These are phyloP conservation scores for Sarcophaga peregrina DNA, from an alignment of 1,140 invertebrate species.

Conservation along the genomic window DNA sequence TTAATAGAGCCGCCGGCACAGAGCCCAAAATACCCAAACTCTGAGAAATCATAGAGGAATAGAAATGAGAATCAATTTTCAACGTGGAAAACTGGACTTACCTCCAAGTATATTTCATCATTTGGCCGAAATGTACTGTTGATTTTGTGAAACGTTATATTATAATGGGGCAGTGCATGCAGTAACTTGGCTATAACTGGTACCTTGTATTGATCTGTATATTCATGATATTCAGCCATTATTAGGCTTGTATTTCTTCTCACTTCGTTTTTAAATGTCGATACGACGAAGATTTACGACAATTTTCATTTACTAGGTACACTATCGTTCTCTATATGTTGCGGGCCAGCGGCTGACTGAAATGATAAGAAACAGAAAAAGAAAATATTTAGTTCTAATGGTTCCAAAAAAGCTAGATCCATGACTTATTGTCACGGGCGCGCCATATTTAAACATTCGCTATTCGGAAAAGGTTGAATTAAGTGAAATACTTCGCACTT, in stretches of 20 bases:
- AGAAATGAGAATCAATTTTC: neutral
- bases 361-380: no score
- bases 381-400: no score
- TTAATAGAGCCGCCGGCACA: constrained; percentile 89
- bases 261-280: neutral
- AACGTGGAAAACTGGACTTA: constrained; percentile 63
- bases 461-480: no score
- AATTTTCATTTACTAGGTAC: neutral
- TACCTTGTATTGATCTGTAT: constrained; percentile 80
- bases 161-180: constrained; percentile 86
- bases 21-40: constrained; percentile 91
- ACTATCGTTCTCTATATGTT: no score
- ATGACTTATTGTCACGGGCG: no score
- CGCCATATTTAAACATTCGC: no score
- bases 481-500: no score
- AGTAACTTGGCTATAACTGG: constrained; percentile 85
- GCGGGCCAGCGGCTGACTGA: no score
- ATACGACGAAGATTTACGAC: neutral
- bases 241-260: neutral
- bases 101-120: constrained; percentile 90
- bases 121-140: constrained; percentile 91
- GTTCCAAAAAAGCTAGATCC: no score
- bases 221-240: constrained; percentile 64
- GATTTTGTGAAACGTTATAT: constrained; percentile 87
- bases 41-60: constrained; percentile 68